phyloP scores from a whole-genome alignment of 1,140 invertebrate genomes.

The Araneus ventricosus region DNA sequence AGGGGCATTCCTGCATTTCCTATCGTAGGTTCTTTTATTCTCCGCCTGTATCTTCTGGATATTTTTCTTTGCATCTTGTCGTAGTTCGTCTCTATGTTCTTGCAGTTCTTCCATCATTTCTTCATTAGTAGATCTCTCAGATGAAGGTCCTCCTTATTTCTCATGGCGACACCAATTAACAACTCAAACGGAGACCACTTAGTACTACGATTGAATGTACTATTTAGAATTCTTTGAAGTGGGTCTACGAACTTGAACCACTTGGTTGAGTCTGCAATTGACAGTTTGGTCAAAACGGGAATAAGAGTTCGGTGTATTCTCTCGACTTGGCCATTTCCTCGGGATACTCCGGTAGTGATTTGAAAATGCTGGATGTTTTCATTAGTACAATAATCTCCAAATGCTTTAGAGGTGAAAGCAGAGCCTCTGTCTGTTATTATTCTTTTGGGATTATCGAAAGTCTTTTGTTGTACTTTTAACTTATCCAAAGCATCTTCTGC shows the following conservation, averaged over 20 bases:
- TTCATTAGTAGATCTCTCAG: conserved; percentile 4
- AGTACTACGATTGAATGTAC: not conserved
- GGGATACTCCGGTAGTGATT: not conserved
- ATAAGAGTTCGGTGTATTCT: not conserved
- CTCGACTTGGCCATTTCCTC: conserved; percentile 24
- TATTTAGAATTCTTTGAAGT: not conserved
- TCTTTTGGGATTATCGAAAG: conserved; percentile 2
- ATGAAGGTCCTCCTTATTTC: conserved; percentile 14
- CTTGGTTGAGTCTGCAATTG: not conserved
- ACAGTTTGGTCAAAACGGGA: not conserved
- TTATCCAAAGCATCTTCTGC: not conserved
- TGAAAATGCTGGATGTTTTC: not conserved
- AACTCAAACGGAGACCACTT: conserved; percentile 30
- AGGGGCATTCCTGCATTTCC: not conserved
- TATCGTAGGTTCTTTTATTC: not conserved
- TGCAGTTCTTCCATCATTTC: not conserved
- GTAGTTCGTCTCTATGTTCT: not conserved
- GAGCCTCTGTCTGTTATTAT: not conserved
- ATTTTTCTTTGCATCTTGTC: not conserved
- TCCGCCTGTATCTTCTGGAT: not conserved
- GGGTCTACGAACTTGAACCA: conserved; percentile 2
- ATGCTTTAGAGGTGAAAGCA: not conserved
- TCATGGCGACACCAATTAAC: not conserved
- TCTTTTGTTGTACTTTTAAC: not conserved
- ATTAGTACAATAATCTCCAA: too few relatives aligned